Percentiles rank a stretch among this genome's conserved stretches.
Conservation (phyloP, 2,113 vertebrate genomes). For the Saguinus imperator region DNA sequence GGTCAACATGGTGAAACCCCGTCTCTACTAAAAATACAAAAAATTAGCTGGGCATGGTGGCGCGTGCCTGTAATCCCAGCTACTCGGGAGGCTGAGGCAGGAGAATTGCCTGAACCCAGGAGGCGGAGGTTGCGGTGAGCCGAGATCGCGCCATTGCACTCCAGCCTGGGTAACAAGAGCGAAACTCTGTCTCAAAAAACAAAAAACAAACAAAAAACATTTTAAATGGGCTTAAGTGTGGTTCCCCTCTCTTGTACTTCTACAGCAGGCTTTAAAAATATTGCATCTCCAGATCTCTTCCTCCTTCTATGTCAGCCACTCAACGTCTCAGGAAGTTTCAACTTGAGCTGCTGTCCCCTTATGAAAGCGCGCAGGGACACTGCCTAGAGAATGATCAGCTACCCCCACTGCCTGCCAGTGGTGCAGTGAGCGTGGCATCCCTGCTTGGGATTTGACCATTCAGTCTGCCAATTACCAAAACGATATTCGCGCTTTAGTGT, state of each 20-base stretch:
- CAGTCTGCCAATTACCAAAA: not conserved
- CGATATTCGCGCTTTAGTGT: too few relatives aligned
- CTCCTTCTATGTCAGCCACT: not conserved
- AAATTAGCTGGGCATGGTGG: too few relatives aligned
- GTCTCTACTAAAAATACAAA: too few relatives aligned
- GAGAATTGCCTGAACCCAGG: too few relatives aligned
- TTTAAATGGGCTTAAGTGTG: not conserved
- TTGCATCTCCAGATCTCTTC: not conserved
- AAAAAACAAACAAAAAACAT: not conserved
- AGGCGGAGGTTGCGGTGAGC: too few relatives aligned
- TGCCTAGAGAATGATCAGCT: not conserved
- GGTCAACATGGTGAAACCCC: too few relatives aligned
- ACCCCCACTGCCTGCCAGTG: not conserved
- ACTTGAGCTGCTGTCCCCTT: not conserved
- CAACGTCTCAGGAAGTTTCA: not conserved
- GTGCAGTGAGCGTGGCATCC: not conserved
- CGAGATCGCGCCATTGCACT: too few relatives aligned
- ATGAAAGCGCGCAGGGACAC: not conserved
- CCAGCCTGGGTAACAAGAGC: too few relatives aligned
- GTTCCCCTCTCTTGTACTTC: not conserved
- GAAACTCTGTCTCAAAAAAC: too few relatives aligned
- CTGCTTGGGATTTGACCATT: not conserved
- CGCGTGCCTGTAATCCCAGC: too few relatives aligned
- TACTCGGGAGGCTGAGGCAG: too few relatives aligned
- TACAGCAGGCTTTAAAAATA: not conserved